Conservation (phyloP, 35 echinoderm and acorn worm species). For the Apostichopus californicus region DNA sequence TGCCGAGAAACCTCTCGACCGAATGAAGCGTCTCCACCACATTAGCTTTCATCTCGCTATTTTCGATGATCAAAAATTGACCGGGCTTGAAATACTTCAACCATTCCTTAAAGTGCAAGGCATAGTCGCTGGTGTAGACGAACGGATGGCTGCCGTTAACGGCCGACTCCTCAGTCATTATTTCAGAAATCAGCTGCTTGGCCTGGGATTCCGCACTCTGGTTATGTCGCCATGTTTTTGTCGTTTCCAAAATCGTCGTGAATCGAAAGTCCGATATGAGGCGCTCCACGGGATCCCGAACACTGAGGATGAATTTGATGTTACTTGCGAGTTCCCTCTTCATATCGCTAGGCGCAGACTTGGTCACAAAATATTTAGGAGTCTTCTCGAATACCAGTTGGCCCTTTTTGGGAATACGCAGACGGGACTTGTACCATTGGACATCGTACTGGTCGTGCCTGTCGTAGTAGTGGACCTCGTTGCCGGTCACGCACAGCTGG, state of each 20-base stretch:
- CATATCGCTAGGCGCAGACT: slow-evolving; percentile 48
- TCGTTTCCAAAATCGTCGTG: slow-evolving; percentile 21
- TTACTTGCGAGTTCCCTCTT: slow-evolving; percentile 41
- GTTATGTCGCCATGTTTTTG: neutral
- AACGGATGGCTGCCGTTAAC: slow-evolving; percentile 67
- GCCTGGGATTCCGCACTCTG: slow-evolving; percentile 3
- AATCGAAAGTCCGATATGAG: slow-evolving; percentile 79
- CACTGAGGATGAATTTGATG: slow-evolving; percentile 79
- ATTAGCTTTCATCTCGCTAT: slow-evolving; percentile 53
- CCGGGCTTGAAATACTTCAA: slow-evolving; percentile 69
- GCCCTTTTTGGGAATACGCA: too few species aligned
- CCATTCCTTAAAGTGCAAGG: slow-evolving; percentile 78
- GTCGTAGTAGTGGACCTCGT: neutral
- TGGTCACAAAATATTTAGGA: slow-evolving; percentile 45
- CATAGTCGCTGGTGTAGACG: slow-evolving; percentile 70
- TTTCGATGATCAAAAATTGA: slow-evolving; percentile 65
- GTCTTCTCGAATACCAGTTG: too few species aligned
- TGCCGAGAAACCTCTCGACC: slow-evolving; percentile 70
- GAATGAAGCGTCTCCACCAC: slow-evolving; percentile 55
- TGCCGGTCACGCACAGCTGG: too few species aligned
- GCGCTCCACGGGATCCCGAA: slow-evolving; percentile 79
- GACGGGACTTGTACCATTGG: too few species aligned
- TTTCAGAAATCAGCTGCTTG: slow-evolving; percentile 13
- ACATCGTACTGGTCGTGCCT: too few species aligned
- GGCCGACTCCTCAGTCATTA: slow-evolving; percentile 20